phyloP scores from a whole-genome alignment of 2,888 invertebrate genomes.

The Eristalis tenax region DNA sequence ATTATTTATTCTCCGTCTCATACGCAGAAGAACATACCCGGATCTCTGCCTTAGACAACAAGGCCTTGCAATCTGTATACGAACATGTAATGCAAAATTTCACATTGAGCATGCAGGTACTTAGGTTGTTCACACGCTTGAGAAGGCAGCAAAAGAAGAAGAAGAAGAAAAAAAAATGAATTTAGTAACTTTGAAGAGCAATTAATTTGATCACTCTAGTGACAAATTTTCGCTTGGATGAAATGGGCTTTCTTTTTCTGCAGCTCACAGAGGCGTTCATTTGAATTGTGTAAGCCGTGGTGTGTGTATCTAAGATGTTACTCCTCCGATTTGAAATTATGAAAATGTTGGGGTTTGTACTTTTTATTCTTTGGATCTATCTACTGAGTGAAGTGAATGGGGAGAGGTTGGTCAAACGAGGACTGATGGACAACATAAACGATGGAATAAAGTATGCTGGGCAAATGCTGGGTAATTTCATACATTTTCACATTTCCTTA shows the following conservation, averaged over 20 bases:
- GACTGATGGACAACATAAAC: constrained; percentile 79
- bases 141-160: constrained; percentile 1
- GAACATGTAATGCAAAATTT: constrained; percentile 3
- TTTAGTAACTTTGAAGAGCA: constrained; percentile 34
- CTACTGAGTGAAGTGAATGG: constrained; percentile 46
- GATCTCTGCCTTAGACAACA: no score
- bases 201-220: constrained; percentile 54
- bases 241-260: constrained; percentile 56
- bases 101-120: constrained; percentile 15
- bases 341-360: constrained; percentile 47
- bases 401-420: constrained; percentile 74
- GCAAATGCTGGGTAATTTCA: constrained; percentile 78
- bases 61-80: neutral
- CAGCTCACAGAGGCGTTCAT: constrained; percentile 12
- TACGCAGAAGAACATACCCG: no score
- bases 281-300: constrained; percentile 22
- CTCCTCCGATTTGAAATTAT: constrained; percentile 40
- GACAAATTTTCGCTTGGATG: constrained; percentile 55
- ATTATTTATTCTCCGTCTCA: no score
- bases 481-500: neutral
- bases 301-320: constrained; percentile 33
- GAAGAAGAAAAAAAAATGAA: constrained; percentile 5
- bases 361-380: constrained; percentile 56
- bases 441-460: constrained; percentile 79
- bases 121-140: constrained; percentile 58